Evolutionary conservation across 1,140 invertebrate genomes (phyloP).

Genomic region (Dinoponera quadriceps): DNA sequence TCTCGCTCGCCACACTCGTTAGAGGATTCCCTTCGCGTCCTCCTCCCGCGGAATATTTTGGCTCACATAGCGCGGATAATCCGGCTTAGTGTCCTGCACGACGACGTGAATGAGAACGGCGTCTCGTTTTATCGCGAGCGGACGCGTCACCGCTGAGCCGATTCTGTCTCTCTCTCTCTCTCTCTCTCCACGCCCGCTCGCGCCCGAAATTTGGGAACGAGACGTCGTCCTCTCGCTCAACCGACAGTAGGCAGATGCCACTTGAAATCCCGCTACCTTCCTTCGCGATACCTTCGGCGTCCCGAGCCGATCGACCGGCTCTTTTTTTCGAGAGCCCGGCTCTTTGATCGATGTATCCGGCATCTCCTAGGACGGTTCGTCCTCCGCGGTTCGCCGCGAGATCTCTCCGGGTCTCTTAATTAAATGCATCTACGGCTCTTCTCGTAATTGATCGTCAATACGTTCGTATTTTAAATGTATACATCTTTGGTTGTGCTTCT

Average conservation of each 20-base stretch:
- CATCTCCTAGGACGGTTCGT: background rate
- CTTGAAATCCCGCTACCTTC: conserved; percentile 71
- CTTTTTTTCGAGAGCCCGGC: background rate
- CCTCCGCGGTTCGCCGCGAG: background rate
- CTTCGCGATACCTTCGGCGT: conserved; percentile 22
- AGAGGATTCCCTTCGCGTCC: conserved; percentile 8
- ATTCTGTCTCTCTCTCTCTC: conserved; percentile 63
- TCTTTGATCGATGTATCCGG: conserved; percentile 25
- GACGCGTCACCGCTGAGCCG: conserved; percentile 30
- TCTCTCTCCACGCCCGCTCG: no score
- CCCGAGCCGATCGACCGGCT: conserved; percentile 26
- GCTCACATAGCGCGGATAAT: conserved; percentile 82
- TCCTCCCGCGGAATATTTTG: conserved; percentile 80
- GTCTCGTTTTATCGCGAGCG: conserved; percentile 65
- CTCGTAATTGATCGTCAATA: background rate
- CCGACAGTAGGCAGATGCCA: conserved; percentile 84
- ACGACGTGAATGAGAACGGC: conserved; percentile 67
- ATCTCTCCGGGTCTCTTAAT: background rate
- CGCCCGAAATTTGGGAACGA: conserved; percentile 70
- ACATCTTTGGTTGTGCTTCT: background rate
- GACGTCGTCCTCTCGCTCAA: conserved; percentile 34
- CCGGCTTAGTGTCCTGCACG: conserved; percentile 81
- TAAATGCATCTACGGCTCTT: background rate
- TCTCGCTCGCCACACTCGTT: conserved; percentile 23
- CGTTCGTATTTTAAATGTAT: background rate